Base-by-base conservation (phyloP, 2,113 vertebrate genomes). In the Poeciliopsis turrubarensis region DNA sequence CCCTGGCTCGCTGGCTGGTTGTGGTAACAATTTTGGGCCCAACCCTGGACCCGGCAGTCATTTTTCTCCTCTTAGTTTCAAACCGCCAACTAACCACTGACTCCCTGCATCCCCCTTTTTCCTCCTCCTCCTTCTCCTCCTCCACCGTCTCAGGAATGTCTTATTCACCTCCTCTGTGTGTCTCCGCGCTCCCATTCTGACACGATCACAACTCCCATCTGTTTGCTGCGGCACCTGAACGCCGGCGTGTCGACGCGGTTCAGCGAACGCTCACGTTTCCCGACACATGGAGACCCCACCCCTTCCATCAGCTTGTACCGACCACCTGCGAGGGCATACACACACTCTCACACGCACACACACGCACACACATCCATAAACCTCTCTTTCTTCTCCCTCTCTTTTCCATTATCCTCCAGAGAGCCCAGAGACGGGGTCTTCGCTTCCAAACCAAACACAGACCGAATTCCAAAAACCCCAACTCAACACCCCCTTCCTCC, bases 391-490 rank as follows among this genome's bases (percentile, higher is more conserved):
- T 90, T 87, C 85, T 85, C 65, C 80, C 76, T 81, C 80, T 86
- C 83, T 83, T 87, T 86, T 87, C 91, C 88, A 88, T 90, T 88
- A 89, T 90, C 87, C 90, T 89, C 88, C 80, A 61, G 86, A 91
- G 93, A 87, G 87, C 80, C 51, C 83, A 86, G 86, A 30, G 66
- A 85, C 72, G 73, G 83, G 89, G 86, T 87, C 71, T 90, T 92
- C 61, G 80, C 92, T 90, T 93, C 92, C 92, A 94, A 94, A 93
- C 92, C 90, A 94, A 94, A 94, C 92, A 92, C 74, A 89, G 90
- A 91, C 75, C 80, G 82, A 94, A 94, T 93, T 94, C 93, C 92
- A 66, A 79, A 90, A 87, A 81, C 86, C 83, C 83, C 81, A 74
- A 85, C 84, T 80, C 80, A 11, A 39, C 70, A 29, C 73, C 70